Base-by-base conservation (phyloP, 2,113 vertebrate genomes). In the Bubo scandiacus region DNA sequence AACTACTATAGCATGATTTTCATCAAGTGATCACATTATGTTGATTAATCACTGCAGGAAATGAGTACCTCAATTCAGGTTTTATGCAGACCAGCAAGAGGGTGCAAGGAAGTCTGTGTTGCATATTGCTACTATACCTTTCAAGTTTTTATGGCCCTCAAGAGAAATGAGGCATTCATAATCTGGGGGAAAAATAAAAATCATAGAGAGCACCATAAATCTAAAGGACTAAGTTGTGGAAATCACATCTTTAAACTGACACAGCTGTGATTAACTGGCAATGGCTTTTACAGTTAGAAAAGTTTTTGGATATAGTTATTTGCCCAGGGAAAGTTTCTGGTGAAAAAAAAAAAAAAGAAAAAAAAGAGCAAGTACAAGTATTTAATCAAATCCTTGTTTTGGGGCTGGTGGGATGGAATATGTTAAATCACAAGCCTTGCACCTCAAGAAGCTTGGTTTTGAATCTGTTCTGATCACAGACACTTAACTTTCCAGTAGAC, bases 1-100 rank as follows among this genome's bases (percentile, higher is more conserved):
- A 81, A 80, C 51, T 77, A 63, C 49, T 70, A 77, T 61, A 91
- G 55, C 58, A 77, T 94, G 94, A 96, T 68, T 97, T 96, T 97
- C 91, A 88, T 92, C 90, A 93, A 70, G 62, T 68, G 81, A 93
- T 94, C 81, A 92, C 78, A 94, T 86, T 95, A 93, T 94, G 61
- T 82, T 97, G 95, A 95, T 97, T 97, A 96, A 96, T 97, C 97
- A 96, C 81, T 86, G 67, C 97, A 97, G 97, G 94, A 97, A 97
- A 97, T 97, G 87, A 97, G 80, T 90, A 97, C 92, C 93, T 86
- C 90, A 96, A 49, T 95, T 96, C 95, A 89, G 57, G 67, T 86
- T 94, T 97, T 97, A 95, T 82, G 52, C 88, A 79, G 83, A 95
- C 88, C 75, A 94, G 94, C 62, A 85, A 97, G 65, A 91, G 63